Evolutionary conservation across 2,888 invertebrate genomes (phyloP).

Genomic region (Julus scandinavius): DNA sequence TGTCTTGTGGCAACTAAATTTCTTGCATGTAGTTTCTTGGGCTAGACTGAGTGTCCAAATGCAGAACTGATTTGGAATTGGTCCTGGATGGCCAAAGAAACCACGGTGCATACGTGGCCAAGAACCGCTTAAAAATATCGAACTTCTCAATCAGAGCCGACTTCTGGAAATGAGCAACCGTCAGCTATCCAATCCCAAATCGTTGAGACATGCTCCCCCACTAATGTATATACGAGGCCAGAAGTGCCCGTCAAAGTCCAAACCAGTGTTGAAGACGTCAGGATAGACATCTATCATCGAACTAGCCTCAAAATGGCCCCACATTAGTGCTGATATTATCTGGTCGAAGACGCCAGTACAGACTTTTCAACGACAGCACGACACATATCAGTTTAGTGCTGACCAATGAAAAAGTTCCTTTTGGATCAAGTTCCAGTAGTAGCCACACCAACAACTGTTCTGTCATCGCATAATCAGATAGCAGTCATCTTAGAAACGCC

Average conservation of each 20-base stretch:
- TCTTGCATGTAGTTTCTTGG: no score
- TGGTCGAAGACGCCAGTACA: not conserved
- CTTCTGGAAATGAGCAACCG: not conserved
- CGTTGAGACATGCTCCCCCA: not conserved
- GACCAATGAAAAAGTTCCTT: not conserved
- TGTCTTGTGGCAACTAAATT: no score
- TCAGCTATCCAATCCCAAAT: not conserved
- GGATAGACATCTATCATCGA: no score
- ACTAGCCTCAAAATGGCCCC: not conserved
- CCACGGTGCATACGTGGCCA: not conserved
- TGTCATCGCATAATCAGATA: not conserved
- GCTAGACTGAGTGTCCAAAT: no score
- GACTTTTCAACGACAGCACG: not conserved
- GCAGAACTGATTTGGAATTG: not conserved
- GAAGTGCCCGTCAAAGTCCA: constrained; percentile 8
- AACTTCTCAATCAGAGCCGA: no score
- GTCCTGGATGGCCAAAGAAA: not conserved
- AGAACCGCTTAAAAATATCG: not conserved
- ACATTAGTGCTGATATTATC: not conserved
- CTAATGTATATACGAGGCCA: not conserved
- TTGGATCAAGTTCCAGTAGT: not conserved
- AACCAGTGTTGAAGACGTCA: not conserved
- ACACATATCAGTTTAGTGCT: not conserved
- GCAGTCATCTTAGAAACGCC: not conserved
- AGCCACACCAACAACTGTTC: not conserved